Base-by-base conservation (phyloP, 1,140 invertebrate species). In the Drosophila triauraria region DNA sequence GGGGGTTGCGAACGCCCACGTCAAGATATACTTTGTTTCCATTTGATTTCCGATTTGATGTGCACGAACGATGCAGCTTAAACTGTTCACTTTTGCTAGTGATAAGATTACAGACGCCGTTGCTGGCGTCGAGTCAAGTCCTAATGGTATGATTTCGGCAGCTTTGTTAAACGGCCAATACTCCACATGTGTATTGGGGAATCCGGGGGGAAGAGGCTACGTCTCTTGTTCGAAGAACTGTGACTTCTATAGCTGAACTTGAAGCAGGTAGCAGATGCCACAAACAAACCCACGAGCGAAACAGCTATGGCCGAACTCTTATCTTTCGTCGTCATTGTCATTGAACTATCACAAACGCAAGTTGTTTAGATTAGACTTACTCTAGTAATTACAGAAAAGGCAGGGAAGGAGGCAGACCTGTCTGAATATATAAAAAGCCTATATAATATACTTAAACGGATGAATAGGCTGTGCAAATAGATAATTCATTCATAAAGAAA, bases 31-130 rank as follows among this genome's bases (percentile, higher is more conserved):
- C 25, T 51, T 72, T 63, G 58, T 57, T 79, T 64, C 54, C 44
- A 63, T 79, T 70, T 75, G 53, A 70, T 59, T 61, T 76, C 76
- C 59, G 62, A 72, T 65, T 85, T 86, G 75, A 71, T 85, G 78
- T 85, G 78, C 67, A 76, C 78, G 78, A 76, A 76, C 78, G 78
- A 76, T 90, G 85, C 78, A 91, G 85, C 86, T 90, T 90, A 90
- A 85, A 86, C 63, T 90, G 85, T 90, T 90, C 65, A 62, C 61
- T 70, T 80, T 86, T 54, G 57, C n/a, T 50, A n/a, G 35, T 27
- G 86, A 90, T 90, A 90, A 90, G 85, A 90, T 90, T 85, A 59
- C 46, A 46, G 57, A 71, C 54, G 57, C 32, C 57, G 32, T 54
- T 32, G 44, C 38, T 43, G 35, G 40, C 46, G 53, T n/a, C 20